phyloP scores from a whole-genome alignment of 2,797 vertebrate genomes.

The Micropoecilia bifurca region DNA sequence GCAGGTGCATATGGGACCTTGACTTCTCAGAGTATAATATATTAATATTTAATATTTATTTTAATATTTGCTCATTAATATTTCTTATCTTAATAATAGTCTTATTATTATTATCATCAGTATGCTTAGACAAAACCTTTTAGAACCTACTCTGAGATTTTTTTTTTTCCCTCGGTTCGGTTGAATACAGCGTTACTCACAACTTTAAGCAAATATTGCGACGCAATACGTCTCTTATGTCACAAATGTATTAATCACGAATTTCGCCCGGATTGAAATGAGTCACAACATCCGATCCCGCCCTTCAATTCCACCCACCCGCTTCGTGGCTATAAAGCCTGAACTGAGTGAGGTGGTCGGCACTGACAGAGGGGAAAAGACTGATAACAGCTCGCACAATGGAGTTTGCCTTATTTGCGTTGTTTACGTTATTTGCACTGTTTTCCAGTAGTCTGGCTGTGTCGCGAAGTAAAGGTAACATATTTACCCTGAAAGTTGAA shows the following conservation, averaged over 20 bases:
- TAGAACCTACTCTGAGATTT: not conserved
- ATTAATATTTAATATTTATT: too few relatives aligned
- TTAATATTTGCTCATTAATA: too few relatives aligned
- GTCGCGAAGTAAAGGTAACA: slow-evolving; percentile 62
- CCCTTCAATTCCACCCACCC: slow-evolving; percentile 45
- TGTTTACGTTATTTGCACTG: slow-evolving; percentile 48
- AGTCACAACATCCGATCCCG: slow-evolving; percentile 74
- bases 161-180: not conserved
- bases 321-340: slow-evolving; percentile 49
- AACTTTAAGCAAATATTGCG: not conserved
- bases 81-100: not conserved
- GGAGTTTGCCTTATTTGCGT: slow-evolving; percentile 55
- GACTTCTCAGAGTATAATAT: not conserved
- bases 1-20: not conserved
- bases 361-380: slow-evolving; percentile 20
- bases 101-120: not conserved
- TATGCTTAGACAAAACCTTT: not conserved
- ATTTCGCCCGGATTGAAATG: slow-evolving; percentile 34
- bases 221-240: slow-evolving; percentile 19
- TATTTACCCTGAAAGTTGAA: not conserved
- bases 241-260: slow-evolving; percentile 19
- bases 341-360: slow-evolving; percentile 18
- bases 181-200: slow-evolving; percentile 32
- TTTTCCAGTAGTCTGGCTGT: slow-evolving; percentile 50
- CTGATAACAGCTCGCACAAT: slow-evolving; percentile 53